A percentile compares a stretch with the other conserved stretches of the same genome.
Evolutionary conservation across 2,797 vertebrate genomes (phyloP).

Genomic region (Ibycter americanus): DNA sequence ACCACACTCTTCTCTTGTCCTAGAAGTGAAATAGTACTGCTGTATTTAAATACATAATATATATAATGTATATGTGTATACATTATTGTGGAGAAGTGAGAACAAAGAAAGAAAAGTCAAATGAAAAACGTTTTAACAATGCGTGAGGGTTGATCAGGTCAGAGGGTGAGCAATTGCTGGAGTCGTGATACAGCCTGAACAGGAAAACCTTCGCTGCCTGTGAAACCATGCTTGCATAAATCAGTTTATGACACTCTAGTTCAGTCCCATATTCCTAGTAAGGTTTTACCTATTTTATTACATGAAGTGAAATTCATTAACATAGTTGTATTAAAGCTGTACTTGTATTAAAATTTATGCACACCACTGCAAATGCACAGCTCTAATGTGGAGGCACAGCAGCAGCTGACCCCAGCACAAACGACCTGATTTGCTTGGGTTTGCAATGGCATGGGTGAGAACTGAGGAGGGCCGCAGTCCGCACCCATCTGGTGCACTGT

Average conservation of each 20-base stretch:
- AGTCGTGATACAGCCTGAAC: not conserved
- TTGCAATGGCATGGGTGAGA: not conserved
- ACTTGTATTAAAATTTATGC: not conserved
- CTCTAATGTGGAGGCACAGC: not conserved
- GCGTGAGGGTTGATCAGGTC: not conserved
- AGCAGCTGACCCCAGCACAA: not conserved
- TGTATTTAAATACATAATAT: not conserved
- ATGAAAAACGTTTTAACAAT: not conserved
- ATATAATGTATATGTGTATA: not conserved
- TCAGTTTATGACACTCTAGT: accelerated
- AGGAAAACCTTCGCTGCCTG: not conserved
- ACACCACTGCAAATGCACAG: too few relatives aligned
- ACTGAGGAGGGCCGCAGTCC: not conserved
- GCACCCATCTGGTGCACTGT: not conserved
- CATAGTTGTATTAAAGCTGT: not conserved
- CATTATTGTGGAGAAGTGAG: not conserved
- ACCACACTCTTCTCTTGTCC: not conserved
- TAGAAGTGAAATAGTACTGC: not conserved
- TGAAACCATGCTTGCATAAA: not conserved
- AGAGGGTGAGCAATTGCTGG: not conserved
- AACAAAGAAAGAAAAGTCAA: not conserved
- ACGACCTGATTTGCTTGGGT: not conserved
- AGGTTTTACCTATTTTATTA: not conserved
- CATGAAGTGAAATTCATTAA: not conserved
- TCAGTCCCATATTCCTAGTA: not conserved